phyloP scores from a whole-genome alignment of 2,797 vertebrate species.

The Peromyscus aztecus region DNA sequence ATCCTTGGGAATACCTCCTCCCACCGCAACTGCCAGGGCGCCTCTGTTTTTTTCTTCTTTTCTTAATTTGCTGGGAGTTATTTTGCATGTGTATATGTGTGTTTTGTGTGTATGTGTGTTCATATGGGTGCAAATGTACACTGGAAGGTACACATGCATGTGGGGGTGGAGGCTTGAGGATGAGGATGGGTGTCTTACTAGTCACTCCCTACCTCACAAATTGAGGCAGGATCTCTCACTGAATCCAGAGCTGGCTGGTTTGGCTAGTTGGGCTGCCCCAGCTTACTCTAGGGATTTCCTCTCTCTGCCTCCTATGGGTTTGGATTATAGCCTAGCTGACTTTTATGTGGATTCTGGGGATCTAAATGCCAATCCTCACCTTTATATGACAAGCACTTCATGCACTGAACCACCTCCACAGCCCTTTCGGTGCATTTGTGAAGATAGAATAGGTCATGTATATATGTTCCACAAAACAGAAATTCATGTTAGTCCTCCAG shows the following conservation, averaged over 20 bases:
- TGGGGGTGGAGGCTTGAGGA: background rate
- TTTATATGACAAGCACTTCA: background rate
- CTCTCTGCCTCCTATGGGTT: background rate
- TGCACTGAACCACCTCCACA: too few species aligned
- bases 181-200: background rate
- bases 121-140: too few species aligned
- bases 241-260: background rate
- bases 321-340: background rate
- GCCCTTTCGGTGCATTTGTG: too few species aligned
- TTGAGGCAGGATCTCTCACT: background rate
- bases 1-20: background rate
- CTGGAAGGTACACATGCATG: background rate
- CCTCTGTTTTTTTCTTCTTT: background rate
- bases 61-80: background rate
- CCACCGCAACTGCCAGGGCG: fast-evolving
- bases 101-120: background rate
- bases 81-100: background rate
- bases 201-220: background rate
- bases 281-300: background rate
- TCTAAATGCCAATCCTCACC: background rate
- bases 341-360: background rate
- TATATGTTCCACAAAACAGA: background rate
- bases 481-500: background rate
- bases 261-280: background rate
- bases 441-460: too few species aligned